phyloP scores from a whole-genome alignment of 2,113 vertebrate genomes.

The Bufo gargarizans region DNA sequence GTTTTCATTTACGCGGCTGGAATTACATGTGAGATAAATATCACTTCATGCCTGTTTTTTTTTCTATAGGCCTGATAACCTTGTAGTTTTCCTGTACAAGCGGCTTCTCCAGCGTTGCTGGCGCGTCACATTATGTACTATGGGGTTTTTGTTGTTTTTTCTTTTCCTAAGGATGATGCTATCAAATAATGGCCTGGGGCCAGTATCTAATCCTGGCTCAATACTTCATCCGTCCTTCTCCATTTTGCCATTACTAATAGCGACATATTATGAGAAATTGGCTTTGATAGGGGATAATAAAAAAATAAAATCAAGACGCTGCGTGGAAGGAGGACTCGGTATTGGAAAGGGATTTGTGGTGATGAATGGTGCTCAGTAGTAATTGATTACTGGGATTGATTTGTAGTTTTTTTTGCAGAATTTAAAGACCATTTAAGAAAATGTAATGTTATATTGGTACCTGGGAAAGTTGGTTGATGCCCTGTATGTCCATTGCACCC shows the following conservation, averaged over 20 bases:
- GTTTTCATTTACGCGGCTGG: slow-evolving; percentile 2
- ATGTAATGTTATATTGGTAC: too few relatives aligned
- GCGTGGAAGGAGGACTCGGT: too few relatives aligned
- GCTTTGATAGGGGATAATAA: not conserved
- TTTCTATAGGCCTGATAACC: not conserved
- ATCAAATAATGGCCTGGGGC: not conserved
- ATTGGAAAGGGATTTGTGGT: not conserved
- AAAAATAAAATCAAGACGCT: too few relatives aligned
- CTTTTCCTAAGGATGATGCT: not conserved
- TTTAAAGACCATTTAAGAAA: too few relatives aligned
- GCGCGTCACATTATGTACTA: not conserved
- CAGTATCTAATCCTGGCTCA: not conserved
- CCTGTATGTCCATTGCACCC: too few relatives aligned
- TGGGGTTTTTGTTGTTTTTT: not conserved
- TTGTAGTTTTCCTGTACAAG: not conserved
- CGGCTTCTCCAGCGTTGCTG: not conserved
- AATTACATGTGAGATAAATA: slow-evolving; percentile 8
- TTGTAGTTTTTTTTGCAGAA: not conserved
- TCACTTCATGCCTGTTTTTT: not conserved
- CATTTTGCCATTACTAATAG: not conserved
- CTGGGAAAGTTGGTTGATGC: not conserved
- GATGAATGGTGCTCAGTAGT: not conserved
- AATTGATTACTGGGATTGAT: not conserved
- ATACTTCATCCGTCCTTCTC: not conserved
- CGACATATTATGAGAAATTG: not conserved